Base-by-base conservation (phyloP, 2,113 vertebrate genomes). In the Thinocorus orbignyianus region DNA sequence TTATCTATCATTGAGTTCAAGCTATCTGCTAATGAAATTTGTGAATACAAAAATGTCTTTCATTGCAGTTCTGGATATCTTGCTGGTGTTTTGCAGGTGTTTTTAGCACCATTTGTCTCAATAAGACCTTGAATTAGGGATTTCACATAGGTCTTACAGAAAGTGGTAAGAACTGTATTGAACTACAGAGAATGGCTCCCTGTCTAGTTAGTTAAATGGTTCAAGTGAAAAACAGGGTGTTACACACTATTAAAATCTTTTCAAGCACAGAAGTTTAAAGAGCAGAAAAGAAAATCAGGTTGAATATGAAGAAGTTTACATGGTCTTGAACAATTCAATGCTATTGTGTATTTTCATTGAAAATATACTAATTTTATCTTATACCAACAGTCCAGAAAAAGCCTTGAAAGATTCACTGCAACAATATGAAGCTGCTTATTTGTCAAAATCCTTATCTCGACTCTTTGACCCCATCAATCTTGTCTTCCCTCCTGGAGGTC, bases 381-480 rank as follows among this genome's bases (percentile, higher is more conserved):
- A n/a, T 69, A 73, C 24, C 17, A 28, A 42, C 85, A 99, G 99
- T 96, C 99, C 99, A 90, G 99, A 99, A 97, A 99, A 98, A 81
- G 98, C 98, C 52, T 98, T 99, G 94, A 99, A 99, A 97, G 98
- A 98, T 90, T 99, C 99, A 11, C 97, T 99, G 37, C 99, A 99
- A 97, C 98, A 98, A 0, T 99, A 99, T 33, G 99, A 99, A 97
- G 98, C 99, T 30, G 99, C 99, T 41, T 99, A 99, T 96, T 98
- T 99, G 28, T 99, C 99, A 95, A 99, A 99, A 97, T 99, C 99
- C 17, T 98, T 99, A 48, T 99, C 99, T 22, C 98, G 99, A 19
- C 99, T 99, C 48, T 99, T 99, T 82, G 99, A 99, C 93, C 99
- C 99, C 39, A 99, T 99, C 98, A 99, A 99, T 96, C 98, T 99